Evolutionary conservation across 2,888 invertebrate genomes (phyloP).

Genomic region (Zelleria hepariella): DNA sequence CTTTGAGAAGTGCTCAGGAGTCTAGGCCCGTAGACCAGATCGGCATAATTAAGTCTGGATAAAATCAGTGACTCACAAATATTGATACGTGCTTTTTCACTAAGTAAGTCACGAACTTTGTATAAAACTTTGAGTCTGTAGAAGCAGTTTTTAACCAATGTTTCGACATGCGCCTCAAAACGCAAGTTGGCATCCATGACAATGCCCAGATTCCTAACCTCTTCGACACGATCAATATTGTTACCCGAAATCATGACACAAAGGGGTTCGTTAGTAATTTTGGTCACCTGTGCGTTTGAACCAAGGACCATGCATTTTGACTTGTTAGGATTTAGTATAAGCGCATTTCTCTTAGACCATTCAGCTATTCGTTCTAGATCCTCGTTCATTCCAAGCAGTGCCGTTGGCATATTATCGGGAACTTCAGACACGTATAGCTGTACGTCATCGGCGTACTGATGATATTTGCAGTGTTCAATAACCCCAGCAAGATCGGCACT

Average conservation of each 20-base stretch:
- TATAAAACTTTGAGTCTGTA: slow-evolving; percentile 9
- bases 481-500: too few species aligned
- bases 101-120: slow-evolving; percentile 1
- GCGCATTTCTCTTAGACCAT: neutral
- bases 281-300: neutral
- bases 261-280: too few species aligned
- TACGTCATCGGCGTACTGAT: too few species aligned
- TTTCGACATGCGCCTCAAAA: slow-evolving; percentile 9
- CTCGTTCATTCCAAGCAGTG: neutral
- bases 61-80: slow-evolving; percentile 7
- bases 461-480: too few species aligned
- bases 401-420: too few species aligned
- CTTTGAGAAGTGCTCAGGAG: neutral
- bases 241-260: neutral
- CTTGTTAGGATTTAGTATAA: neutral
- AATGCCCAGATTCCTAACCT: slow-evolving; percentile 12
- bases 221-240: neutral
- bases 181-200: slow-evolving; percentile 11
- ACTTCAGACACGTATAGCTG: too few species aligned
- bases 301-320: neutral
- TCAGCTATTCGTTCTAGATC: neutral
- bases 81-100: neutral
- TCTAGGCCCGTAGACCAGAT: slow-evolving; percentile 3
- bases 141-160: slow-evolving; percentile 7
- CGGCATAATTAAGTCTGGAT: slow-evolving; percentile 6